Evolutionary conservation across 1,140 invertebrate genomes (phyloP), one percentile per base, ranked within the genome.

Genomic region (Drosophila kurseongensis): DNA sequence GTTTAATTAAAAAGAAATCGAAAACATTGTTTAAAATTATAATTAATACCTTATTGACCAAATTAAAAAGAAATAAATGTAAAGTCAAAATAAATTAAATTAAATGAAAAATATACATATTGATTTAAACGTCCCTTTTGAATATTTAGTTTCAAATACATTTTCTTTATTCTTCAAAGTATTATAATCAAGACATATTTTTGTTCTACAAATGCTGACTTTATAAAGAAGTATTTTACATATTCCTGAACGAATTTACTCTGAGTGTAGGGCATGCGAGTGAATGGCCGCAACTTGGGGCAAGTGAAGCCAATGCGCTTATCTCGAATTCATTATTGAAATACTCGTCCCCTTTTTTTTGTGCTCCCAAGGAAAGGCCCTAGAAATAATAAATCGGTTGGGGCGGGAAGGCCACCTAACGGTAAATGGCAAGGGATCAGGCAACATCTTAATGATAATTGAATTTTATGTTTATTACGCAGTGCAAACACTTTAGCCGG

Each of bases 381-480:
- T 71, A 71, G 51, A 71, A 65, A 66, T 61, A 36, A 60, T 13
- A 51, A 51, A 44, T 18, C 29, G 38, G 9, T 14, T 65, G 27
- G 32, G 23, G 50, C 42, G 29, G 44, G 32, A n/a, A 68, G 66
- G 78, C 65, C 51, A 38, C 1, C 62, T 88, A 86, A 86, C 83
- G 82, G 82, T 86, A 69, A 79, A 83, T 66, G 44, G 48, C 61
- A 72, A 86, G 83, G 82, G 82, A 86, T 86, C 82, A 75, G 76
- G 75, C 69, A 80, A 86, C 83, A 86, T 82, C 82, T 86, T 86
- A 86, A 86, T 86, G 82, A 86, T 88, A 88, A 86, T 86, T 86
- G 82, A 86, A 88, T 86, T 86, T 88, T 82, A 86, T 86, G 82
- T 86, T 86, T 86, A 86, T 86, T 86, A 86, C 82, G 82, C 78